Conservation (phyloP, 2,797 vertebrate species). For the Zenarchopterus dispar region DNA sequence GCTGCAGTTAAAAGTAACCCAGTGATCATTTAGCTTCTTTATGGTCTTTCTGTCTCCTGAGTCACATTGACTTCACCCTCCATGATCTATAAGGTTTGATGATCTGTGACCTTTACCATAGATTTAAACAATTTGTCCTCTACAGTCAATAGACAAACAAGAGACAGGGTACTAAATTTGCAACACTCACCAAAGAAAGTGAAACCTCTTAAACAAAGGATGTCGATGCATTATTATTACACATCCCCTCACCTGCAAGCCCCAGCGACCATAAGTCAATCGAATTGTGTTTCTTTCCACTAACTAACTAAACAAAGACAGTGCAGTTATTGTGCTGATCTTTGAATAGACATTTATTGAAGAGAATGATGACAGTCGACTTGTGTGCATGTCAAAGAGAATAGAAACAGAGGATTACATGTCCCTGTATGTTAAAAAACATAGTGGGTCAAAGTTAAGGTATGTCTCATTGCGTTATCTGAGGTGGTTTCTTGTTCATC, state of each 20-base stretch:
- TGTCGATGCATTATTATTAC: conserved; percentile 38
- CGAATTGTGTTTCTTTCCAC: too few species aligned
- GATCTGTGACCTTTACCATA: conserved; percentile 42
- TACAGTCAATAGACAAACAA: conserved; percentile 36
- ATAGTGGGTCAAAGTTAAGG: too few species aligned
- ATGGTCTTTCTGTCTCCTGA: background rate
- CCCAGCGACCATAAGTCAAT: too few species aligned
- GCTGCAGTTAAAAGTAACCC: background rate
- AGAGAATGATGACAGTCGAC: too few species aligned
- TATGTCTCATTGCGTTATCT: too few species aligned
- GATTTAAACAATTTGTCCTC: conserved; percentile 16
- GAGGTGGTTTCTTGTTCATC: too few species aligned
- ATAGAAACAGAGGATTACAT: too few species aligned
- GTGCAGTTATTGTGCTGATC: too few species aligned
- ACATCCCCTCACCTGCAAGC: background rate
- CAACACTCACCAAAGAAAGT: conserved; percentile 15
- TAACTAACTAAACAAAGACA: too few species aligned
- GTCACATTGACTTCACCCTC: background rate
- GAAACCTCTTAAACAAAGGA: conserved; percentile 21
- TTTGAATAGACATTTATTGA: too few species aligned
- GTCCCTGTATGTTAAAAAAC: too few species aligned
- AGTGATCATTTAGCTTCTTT: background rate
- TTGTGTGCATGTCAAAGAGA: too few species aligned
- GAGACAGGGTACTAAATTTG: conserved; percentile 32
- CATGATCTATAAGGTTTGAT: background rate